Conservation (phyloP, 2,113 vertebrate species). For the Pristiophorus japonicus region DNA sequence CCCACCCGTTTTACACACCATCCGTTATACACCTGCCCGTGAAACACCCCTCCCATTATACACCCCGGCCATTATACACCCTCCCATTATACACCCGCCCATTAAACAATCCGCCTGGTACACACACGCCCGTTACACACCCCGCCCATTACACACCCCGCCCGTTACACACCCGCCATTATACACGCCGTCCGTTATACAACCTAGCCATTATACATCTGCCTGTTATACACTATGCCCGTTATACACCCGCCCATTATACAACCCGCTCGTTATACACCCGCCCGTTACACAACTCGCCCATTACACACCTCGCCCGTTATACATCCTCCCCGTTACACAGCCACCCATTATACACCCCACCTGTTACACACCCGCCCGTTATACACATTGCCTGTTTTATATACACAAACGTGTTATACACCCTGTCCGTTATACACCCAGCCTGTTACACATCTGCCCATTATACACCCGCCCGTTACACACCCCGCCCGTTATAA, state of each 20-base stretch:
- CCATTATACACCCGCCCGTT: too few species aligned
- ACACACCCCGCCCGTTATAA: too few species aligned
- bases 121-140: too few species aligned
- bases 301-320: background rate
- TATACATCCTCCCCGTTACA: background rate
- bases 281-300: background rate
- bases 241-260: background rate
- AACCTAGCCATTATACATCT: background rate
- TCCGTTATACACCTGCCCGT: background rate
- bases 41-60: background rate
- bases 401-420: too few species aligned
- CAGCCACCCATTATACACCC: background rate
- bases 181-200: too few species aligned
- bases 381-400: too few species aligned
- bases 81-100: background rate
- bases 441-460: too few species aligned
- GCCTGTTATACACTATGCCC: background rate
- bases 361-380: background rate
- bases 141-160: background rate
- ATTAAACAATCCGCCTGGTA: too few species aligned
- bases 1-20: background rate
- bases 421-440: too few species aligned
- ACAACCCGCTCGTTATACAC: background rate
- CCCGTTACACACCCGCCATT: background rate
- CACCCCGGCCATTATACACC: background rate